A percentile compares a stretch with the other conserved stretches of the same genome.
These are phyloP conservation scores for Tauraco hartlaubi DNA, from an alignment of 2,797 vertebrate genomes.

Conservation along the genomic window DNA sequence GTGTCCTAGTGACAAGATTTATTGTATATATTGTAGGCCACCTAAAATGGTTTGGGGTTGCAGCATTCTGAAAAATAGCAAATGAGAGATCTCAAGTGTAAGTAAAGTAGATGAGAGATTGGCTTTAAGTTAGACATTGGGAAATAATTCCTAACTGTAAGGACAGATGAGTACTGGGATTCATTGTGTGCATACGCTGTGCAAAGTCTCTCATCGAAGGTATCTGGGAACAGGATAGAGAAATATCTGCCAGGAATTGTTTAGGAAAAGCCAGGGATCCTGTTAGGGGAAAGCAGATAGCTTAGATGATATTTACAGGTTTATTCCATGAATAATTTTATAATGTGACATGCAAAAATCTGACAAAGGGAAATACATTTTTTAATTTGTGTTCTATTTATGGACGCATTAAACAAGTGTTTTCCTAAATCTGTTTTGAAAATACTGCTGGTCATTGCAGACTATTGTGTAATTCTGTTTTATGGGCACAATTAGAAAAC, in stretches of 20 bases:
- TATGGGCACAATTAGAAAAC: neutral
- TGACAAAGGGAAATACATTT: rapidly evolving
- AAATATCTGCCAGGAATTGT: neutral
- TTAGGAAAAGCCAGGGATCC: neutral
- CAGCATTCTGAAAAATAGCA: neutral
- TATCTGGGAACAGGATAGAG: neutral
- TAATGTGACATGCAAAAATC: neutral
- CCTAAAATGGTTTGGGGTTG: neutral
- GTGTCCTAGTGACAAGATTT: constrained; percentile 37
- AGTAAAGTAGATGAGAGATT: neutral
- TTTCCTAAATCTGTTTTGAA: neutral
- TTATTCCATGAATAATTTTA: neutral
- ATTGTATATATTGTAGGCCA: neutral
- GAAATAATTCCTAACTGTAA: neutral
- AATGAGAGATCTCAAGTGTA: neutral
- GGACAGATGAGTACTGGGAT: neutral
- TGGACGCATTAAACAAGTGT: neutral
- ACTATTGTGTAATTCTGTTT: neutral
- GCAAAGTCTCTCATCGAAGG: neutral
- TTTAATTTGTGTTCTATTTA: neutral
- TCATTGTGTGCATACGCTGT: neutral
- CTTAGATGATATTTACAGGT: neutral
- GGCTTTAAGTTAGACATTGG: neutral
- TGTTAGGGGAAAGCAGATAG: neutral
- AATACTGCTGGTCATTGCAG: neutral